A percentile compares a stretch with the other conserved stretches of the same genome.
Conservation (phyloP, 2,888 invertebrate genomes). For the Priapulus caudatus region DNA sequence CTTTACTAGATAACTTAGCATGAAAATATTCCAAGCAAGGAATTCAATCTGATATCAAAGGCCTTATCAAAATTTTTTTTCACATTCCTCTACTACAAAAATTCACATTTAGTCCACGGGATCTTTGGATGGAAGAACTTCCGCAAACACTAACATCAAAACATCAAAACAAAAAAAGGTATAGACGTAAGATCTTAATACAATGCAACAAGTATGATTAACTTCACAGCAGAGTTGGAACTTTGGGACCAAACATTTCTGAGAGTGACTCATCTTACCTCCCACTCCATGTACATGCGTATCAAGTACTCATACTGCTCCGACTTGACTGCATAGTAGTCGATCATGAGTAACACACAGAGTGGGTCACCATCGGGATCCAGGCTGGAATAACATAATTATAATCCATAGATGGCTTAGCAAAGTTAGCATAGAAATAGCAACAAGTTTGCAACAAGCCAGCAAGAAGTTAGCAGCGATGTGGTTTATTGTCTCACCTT, state of each 20-base stretch:
- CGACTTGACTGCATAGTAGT: constrained; percentile 63
- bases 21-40: no score
- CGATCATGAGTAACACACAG: constrained; percentile 61
- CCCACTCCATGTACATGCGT: constrained; percentile 41
- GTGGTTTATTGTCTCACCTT: no score
- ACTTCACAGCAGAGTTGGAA: no score
- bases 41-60: no score
- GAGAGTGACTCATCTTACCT: constrained; percentile 26
- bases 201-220: not conserved
- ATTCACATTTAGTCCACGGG: no score
- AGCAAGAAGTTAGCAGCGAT: no score
- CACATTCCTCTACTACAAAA: no score
- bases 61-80: no score
- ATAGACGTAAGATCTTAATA: constrained; percentile 2
- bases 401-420: not conserved
- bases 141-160: constrained; percentile 17
- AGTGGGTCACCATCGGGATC: constrained; percentile 64
- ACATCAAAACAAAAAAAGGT: not conserved
- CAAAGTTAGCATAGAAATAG: no score
- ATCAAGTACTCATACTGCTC: constrained; percentile 61
- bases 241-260: not conserved
- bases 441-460: no score
- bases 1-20: no score
- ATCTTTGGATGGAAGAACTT: no score
- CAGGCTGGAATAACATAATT: constrained; percentile 41